Evolutionary conservation across 2,888 invertebrate genomes (phyloP).

Genomic region (Phortica okadai): DNA sequence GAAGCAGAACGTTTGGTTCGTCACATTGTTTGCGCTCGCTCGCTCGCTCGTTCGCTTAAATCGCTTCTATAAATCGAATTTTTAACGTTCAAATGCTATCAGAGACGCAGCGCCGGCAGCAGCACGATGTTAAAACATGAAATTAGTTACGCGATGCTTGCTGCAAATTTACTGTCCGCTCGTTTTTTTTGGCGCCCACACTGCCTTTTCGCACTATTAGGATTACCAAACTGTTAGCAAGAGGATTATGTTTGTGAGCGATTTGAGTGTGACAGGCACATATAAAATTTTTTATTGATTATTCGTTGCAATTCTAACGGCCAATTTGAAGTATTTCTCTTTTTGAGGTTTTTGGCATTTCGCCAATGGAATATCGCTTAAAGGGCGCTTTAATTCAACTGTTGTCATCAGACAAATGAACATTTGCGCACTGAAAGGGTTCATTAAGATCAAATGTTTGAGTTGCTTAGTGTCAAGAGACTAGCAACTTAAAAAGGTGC

Average conservation of each 20-base stretch:
- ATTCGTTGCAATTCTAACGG: too few species aligned
- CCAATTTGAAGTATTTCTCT: too few species aligned
- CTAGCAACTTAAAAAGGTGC: too few species aligned
- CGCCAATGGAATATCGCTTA: too few species aligned
- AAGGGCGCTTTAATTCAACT: too few species aligned
- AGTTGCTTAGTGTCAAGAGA: too few species aligned
- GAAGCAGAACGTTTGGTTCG: background rate
- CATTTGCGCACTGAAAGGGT: too few species aligned
- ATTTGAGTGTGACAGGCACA: too few species aligned
- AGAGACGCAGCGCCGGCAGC: slow-evolving; percentile 59
- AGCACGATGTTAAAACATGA: slow-evolving; percentile 8
- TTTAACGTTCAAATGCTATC: slow-evolving; percentile 72
- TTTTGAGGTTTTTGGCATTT: too few species aligned
- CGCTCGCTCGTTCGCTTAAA: background rate
- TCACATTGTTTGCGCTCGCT: background rate
- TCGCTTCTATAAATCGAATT: slow-evolving; percentile 71
- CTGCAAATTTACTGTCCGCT: slow-evolving; percentile 48
- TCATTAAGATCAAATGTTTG: too few species aligned
- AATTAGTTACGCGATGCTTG: background rate
- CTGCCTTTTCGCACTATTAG: slow-evolving; percentile 68
- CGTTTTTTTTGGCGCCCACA: slow-evolving; percentile 67
- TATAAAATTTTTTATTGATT: too few species aligned
- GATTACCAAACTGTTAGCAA: slow-evolving; percentile 70
- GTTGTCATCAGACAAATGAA: too few species aligned
- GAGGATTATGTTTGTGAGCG: slow-evolving; percentile 52